These are phyloP conservation scores for Merops nubicus DNA, from an alignment of 2,113 vertebrate genomes.

Conservation along the genomic window DNA sequence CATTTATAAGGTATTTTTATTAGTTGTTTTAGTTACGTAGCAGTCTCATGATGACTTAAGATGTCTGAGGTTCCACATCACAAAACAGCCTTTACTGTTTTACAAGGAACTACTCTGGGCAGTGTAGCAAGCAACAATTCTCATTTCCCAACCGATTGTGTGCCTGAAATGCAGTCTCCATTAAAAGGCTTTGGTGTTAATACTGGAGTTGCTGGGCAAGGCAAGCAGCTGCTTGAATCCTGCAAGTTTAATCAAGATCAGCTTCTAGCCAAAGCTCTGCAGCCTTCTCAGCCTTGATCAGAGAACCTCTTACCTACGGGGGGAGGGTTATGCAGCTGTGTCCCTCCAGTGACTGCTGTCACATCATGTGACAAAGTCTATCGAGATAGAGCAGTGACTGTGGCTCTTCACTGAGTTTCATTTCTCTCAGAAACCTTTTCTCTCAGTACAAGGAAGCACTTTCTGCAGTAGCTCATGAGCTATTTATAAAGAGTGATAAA, in stretches of 20 bases:
- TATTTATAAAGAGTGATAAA: not conserved
- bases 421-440: not conserved
- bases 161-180: no score
- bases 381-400: not conserved
- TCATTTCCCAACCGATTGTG: accelerated
- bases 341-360: not conserved
- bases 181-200: not conserved
- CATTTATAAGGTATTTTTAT: not conserved
- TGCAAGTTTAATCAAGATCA: accelerated
- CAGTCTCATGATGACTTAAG: slow-evolving; percentile 20
- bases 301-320: not conserved
- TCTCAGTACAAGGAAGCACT: not conserved
- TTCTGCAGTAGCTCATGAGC: not conserved
- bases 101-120: not conserved
- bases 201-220: not conserved
- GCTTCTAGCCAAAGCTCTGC: not conserved
- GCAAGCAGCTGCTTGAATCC: not conserved
- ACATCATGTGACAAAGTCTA: not conserved
- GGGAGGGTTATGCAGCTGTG: accelerated
- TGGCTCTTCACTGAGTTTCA: not conserved
- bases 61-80: slow-evolving; percentile 24
- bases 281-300: not conserved
- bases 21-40: slow-evolving; percentile 27
- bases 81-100: not conserved
- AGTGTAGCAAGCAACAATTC: not conserved